A percentile compares a stretch with the other conserved stretches of the same genome.
Evolutionary conservation across 92 coral and sea anemone genomes (phyloP).

Genomic region (Epizoanthus ramosus): DNA sequence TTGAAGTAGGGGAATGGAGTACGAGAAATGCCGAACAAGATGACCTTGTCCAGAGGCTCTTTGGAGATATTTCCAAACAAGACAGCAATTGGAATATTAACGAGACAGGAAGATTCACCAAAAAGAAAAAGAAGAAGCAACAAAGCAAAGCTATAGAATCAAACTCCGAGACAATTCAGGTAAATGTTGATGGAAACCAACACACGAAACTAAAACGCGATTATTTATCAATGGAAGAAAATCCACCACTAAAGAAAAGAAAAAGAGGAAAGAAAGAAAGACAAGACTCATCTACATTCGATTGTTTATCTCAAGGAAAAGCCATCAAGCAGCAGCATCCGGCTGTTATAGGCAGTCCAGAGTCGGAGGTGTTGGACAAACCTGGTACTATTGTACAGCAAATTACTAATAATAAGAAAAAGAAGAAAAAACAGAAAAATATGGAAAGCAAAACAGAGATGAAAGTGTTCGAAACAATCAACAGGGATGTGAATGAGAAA

Average conservation of each 20-base stretch:
- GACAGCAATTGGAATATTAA: neutral
- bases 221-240: neutral
- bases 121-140: conserved; percentile 11
- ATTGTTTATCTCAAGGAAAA: conserved; percentile 34
- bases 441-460: conserved; percentile 38
- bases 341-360: neutral
- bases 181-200: neutral
- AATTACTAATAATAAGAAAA: conserved; percentile 21
- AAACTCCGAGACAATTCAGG: neutral
- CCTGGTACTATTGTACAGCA: neutral
- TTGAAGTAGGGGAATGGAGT: conserved; percentile 72
- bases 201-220: conserved; percentile 1
- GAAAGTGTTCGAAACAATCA: neutral
- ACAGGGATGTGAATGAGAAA: neutral
- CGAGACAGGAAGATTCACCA: neutral
- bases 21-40: conserved; percentile 47
- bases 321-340: neutral
- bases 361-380: neutral
- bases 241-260: conserved; percentile 42
- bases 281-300: neutral
- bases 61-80: conserved; percentile 52
- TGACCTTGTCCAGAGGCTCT: conserved; percentile 60
- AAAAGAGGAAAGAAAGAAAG: conserved; percentile 47
- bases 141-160: neutral
- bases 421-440: conserved; percentile 39